phyloP scores from a whole-genome alignment of 2,797 vertebrate species.

The Loriculus beryllinus region DNA sequence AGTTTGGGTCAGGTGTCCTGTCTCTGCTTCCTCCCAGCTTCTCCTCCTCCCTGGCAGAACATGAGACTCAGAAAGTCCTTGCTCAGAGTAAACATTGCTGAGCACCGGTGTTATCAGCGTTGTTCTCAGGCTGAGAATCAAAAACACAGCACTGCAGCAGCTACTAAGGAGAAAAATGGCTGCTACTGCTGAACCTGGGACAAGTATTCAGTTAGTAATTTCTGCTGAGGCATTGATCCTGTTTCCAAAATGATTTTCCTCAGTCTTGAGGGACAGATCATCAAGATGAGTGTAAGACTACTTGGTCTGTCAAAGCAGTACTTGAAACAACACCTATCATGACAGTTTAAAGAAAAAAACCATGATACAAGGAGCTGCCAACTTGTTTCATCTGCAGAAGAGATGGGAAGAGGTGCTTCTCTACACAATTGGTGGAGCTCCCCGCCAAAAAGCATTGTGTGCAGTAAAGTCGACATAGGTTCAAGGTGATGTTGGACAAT shows the following conservation, averaged over 20 bases:
- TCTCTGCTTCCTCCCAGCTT: too few relatives aligned
- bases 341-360: neutral
- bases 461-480: neutral
- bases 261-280: neutral
- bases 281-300: neutral
- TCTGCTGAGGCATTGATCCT: conserved; percentile 29
- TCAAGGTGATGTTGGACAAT: neutral
- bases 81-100: too few relatives aligned
- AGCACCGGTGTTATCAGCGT: too few relatives aligned
- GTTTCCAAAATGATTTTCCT: conserved; percentile 28
- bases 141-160: too few relatives aligned
- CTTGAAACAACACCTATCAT: neutral
- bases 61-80: too few relatives aligned
- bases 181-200: too few relatives aligned
- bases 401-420: neutral
- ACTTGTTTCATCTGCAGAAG: neutral
- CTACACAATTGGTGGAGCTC: neutral
- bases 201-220: neutral
- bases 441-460: neutral
- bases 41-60: too few relatives aligned
- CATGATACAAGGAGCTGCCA: neutral
- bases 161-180: too few relatives aligned
- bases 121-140: too few relatives aligned
- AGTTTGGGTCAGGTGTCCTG: too few relatives aligned
- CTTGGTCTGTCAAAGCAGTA: neutral